Evolutionary conservation across 2,797 vertebrate species (phyloP).

Genomic region (Dromococcyx pavoninus): DNA sequence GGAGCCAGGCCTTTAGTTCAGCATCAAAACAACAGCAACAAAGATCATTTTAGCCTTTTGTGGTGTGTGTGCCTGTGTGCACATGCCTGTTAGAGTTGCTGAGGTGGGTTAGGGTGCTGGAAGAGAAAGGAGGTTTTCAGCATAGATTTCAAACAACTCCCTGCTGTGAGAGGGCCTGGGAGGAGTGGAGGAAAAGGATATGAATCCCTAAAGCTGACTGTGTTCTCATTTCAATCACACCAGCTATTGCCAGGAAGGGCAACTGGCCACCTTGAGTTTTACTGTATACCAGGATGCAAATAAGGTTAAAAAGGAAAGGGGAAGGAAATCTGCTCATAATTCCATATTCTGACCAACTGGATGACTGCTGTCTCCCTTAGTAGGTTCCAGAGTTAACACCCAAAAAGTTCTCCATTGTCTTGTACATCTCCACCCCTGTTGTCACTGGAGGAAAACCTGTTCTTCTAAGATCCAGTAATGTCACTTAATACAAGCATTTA

Average conservation of each 20-base stretch:
- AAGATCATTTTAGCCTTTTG: neutral
- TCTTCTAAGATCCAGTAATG: neutral
- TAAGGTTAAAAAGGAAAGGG: neutral
- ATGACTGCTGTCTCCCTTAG: neutral
- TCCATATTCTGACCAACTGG: neutral
- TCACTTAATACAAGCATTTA: neutral
- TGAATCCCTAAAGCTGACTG: neutral
- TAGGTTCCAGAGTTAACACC: neutral
- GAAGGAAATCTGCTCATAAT: neutral
- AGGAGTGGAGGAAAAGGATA: neutral
- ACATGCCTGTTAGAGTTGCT: neutral
- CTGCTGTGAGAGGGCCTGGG: neutral
- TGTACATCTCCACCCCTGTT: neutral
- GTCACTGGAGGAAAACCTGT: neutral
- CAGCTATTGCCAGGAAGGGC: neutral
- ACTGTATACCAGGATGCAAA: accelerated
- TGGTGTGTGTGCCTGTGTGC: neutral
- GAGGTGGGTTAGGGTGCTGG: neutral
- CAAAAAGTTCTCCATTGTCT: neutral
- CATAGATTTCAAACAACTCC: constrained; percentile 1
- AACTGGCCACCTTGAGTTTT: neutral
- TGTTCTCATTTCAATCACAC: neutral
- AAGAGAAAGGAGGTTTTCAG: neutral
- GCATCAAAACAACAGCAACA: constrained; percentile 48
- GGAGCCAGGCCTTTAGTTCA: constrained; percentile 19